Conservation (phyloP, 64 coral and sea anemone species). For the Actinia equina region DNA sequence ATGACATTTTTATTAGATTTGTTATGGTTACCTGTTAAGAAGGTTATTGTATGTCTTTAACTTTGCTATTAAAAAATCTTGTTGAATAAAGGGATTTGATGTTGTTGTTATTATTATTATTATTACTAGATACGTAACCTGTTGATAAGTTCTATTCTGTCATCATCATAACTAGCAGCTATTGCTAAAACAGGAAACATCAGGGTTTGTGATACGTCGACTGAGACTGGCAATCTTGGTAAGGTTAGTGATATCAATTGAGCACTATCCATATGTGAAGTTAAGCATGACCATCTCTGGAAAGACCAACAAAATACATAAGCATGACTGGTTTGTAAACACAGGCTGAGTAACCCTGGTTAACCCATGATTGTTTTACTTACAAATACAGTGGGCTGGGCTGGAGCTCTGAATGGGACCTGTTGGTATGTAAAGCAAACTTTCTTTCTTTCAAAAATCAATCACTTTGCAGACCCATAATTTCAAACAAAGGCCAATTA, state of each 20-base stretch:
- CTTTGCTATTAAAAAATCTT: too few species aligned
- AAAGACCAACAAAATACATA: not conserved
- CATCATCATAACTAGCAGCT: slow-evolving; percentile 65
- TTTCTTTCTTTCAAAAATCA: too few species aligned
- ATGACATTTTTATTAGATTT: too few species aligned
- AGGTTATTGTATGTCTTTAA: too few species aligned
- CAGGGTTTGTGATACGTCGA: slow-evolving; percentile 12
- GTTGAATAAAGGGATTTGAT: too few species aligned
- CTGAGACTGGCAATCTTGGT: slow-evolving; percentile 35
- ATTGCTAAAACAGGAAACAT: slow-evolving; percentile 53
- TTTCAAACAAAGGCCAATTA: too few species aligned
- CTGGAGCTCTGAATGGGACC: not conserved
- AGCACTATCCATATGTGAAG: slow-evolving; percentile 51
- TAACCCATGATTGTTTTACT: not conserved
- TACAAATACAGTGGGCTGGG: not conserved
- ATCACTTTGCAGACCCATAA: too few species aligned
- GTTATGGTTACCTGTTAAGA: too few species aligned
- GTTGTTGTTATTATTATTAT: too few species aligned
- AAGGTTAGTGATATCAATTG: slow-evolving; percentile 35
- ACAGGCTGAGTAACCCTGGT: not conserved
- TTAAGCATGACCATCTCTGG: slow-evolving; percentile 54
- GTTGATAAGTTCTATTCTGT: slow-evolving; percentile 68
- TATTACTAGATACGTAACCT: slow-evolving; percentile 22
- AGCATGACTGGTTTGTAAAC: not conserved
- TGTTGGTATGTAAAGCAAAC: not conserved